A percentile compares a stretch with the other conserved stretches of the same genome.
Conservation (phyloP, 1,140 invertebrate genomes). For the Drosophila virilis region DNA sequence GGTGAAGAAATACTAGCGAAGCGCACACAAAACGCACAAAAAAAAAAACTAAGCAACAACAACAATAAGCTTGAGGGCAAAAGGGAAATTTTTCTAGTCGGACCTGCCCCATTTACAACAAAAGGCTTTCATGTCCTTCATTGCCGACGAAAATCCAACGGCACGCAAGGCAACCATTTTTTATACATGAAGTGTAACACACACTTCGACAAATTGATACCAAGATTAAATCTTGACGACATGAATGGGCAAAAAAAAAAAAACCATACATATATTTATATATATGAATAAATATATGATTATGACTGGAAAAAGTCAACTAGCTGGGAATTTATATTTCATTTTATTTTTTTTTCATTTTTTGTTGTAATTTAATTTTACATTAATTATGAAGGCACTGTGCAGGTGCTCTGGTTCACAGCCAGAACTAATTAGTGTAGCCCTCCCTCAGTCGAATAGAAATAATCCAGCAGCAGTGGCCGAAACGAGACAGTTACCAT, state of each 20-base stretch:
- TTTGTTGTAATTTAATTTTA: conserved; percentile 29
- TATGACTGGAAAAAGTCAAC: neutral
- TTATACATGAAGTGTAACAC: conserved; percentile 50
- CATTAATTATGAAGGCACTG: conserved; percentile 50
- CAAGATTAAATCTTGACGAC: conserved; percentile 66
- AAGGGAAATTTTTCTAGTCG: conserved; percentile 8
- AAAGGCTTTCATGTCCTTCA: conserved; percentile 55
- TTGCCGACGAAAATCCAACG: conserved; percentile 32
- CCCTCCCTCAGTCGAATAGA: conserved; percentile 7
- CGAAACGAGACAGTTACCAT: conserved; percentile 33
- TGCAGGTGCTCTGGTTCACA: conserved; percentile 52
- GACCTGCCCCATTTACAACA: conserved; percentile 48
- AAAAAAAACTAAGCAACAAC: neutral
- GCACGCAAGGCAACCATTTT: conserved; percentile 60
- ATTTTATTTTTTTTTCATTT: neutral
- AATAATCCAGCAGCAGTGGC: conserved; percentile 40
- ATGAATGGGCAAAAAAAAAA: conserved; percentile 36
- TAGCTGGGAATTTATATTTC: neutral
- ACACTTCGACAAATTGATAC: conserved; percentile 77
- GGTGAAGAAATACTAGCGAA: conserved; percentile 41
- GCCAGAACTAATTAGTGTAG: conserved; percentile 55
- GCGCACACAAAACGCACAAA: conserved; percentile 48
- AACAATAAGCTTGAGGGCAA: conserved; percentile 6
- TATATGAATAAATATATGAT: neutral
- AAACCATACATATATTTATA: neutral